These are phyloP conservation scores for Allacma fusca DNA, from an alignment of 2,888 invertebrate species.

Conservation along the genomic window DNA sequence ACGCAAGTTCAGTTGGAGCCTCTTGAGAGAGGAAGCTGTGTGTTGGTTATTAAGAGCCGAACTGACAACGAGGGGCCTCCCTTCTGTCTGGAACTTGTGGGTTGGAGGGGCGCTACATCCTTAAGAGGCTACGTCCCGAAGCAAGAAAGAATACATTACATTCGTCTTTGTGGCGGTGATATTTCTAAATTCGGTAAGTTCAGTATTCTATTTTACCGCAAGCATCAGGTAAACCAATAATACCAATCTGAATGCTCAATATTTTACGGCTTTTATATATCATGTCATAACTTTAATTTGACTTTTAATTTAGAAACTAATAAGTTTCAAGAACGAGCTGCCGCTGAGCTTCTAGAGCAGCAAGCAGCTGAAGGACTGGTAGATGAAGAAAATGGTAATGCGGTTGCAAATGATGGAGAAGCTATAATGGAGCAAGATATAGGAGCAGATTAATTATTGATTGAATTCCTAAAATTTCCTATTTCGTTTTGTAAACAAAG, in stretches of 20 bases:
- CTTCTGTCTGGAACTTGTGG: slow-evolving; percentile 75
- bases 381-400: slow-evolving; percentile 64
- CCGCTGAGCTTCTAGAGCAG: neutral
- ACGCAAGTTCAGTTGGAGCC: slow-evolving; percentile 75
- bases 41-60: slow-evolving; percentile 73
- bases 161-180: slow-evolving; percentile 85
- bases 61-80: slow-evolving; percentile 62
- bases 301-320: slow-evolving; percentile 76
- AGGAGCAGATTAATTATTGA: no score
- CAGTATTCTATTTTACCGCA: no score
- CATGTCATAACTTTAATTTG: no score
- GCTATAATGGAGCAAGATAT: no score
- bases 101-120: slow-evolving; percentile 90
- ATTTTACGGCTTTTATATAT: no score
- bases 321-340: slow-evolving; percentile 70
- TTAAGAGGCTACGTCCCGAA: slow-evolving; percentile 87
- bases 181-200: slow-evolving; percentile 82
- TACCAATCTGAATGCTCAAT: no score
- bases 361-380: slow-evolving; percentile 27
- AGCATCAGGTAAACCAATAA: no score
- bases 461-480: no score
- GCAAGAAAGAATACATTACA: slow-evolving; percentile 84
- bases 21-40: slow-evolving; percentile 79
- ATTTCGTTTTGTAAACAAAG: no score
- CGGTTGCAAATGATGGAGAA: slow-evolving; percentile 58